Base-by-base conservation (phyloP, 1,140 invertebrate species). In the Sinella curviseta region DNA sequence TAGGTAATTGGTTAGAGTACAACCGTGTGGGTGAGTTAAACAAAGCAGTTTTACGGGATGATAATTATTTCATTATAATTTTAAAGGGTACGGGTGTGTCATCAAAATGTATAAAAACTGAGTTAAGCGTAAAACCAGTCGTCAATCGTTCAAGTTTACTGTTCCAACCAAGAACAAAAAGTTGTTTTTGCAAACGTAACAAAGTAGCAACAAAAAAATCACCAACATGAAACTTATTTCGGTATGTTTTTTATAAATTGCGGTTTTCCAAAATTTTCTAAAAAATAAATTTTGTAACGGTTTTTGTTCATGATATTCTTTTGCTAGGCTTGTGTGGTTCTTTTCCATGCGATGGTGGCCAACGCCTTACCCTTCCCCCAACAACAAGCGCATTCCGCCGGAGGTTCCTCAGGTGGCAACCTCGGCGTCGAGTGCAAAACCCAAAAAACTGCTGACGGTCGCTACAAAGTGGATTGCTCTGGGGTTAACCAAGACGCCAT, bases 371-470 rank as follows among this genome's bases (percentile, higher is more conserved):
- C 57, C 57, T 26, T 16, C 16, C 57, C 57, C 57, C 39, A 48
- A 48, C 39, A 8, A 8, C 39, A 48, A 48, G 39, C 26, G 65
- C 28, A 33, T 30, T 24, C 65, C 30, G 8, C 20, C 12, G 77
- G 77, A 31, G 74, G 77, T 12, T 39, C 60, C 1, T 31, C 33
- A 3, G 80, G 80, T 39, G 74, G 74, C 0, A 48, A 48, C 35
- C 74, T 78, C 8, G 33, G 60, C n/a, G 74, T 78, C 35, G 60
- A 81, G 20, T 81, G 80, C 74, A 77, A 81, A 74, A 76, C 65
- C 60, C 77, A 78, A 36, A 74, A 78, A 74, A 33, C 33, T 77
- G 31, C 74, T 28, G 73, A 55, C 0, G 80, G 80, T 67, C 34
- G 70, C 17, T 78, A 76, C 36, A 76, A 70, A 76, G 78, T 81